Base-by-base conservation (phyloP, 2,888 invertebrate species). In the Drosophila meridiana region DNA sequence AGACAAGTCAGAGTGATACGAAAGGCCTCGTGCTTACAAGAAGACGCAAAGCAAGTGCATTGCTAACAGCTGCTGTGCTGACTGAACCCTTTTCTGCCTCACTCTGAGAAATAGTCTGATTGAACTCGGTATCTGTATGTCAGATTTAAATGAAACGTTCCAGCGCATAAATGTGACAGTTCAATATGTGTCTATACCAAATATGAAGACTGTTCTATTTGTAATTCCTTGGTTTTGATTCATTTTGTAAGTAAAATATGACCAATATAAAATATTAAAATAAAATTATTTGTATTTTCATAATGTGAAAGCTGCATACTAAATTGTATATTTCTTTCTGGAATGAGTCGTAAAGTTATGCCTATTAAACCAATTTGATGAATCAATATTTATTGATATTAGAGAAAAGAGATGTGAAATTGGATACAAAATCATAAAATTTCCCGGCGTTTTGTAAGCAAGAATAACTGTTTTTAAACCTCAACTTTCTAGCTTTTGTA, bases 391-490 rank as follows among this genome's bases (percentile, higher is more conserved):
- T 30, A 48, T 48, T 30, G n/a, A 30, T 50, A 50, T n/a, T n/a
- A 5, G 0, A 20, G n/a, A 32, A 50, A 1, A 3, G 0, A 0
- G 0, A 9, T n/a, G n/a, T 5, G 4, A 9, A 8, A 9, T 32
- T n/a, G 11, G 1, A 11, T 32, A 32, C 11, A 9, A 20, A 20
- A 50, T 6, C 0, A 20, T 2, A 11, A 3, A 1, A 2, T n/a
- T n/a, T 5, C 0, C n/a, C 5, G 9, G 11, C 9, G 0, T n/a
- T 5, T 11, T 1, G 13, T 50, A 50, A 32, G 11, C n/a, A 32
- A 2, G 7, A 9, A 5, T n/a, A 32, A n/a, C 0, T 4, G 9
- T 34, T 20, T 20, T n/a, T 0, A n/a, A n/a, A n/a, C 1, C 4
- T n/a, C 9, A 32, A 5, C 2, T 8, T 9, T 11, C 5, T 20